phyloP scores from a whole-genome alignment of 1,140 invertebrate genomes.

The Trichogramma pretiosum region DNA sequence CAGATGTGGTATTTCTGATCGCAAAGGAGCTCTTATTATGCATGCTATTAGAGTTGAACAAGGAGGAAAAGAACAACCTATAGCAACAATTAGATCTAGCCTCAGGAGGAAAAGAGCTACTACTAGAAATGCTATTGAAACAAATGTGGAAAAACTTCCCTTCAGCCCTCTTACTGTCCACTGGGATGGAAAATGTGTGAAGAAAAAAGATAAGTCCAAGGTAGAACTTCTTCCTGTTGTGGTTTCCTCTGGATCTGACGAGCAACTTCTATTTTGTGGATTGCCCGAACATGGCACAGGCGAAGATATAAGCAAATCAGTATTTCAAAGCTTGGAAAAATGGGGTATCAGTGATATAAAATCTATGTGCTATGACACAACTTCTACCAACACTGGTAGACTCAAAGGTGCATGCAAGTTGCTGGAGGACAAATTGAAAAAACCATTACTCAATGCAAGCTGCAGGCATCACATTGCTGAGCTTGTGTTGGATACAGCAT shows the following conservation, averaged over 20 bases:
- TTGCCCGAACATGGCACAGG: neutral
- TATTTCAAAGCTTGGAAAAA: neutral
- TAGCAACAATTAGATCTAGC: neutral
- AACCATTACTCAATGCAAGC: neutral
- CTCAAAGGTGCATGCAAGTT: neutral
- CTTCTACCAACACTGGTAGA: neutral
- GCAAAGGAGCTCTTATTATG: neutral
- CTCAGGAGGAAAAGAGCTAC: neutral
- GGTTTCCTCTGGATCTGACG: no score
- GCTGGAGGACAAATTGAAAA: constrained; percentile 23
- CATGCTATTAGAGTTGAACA: neutral
- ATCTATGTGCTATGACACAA: neutral
- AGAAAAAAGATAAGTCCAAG: neutral
- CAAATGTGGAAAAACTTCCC: neutral
- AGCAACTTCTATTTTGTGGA: no score
- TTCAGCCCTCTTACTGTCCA: neutral
- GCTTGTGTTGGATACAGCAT: neutral
- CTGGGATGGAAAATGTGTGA: neutral
- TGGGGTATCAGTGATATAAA: neutral
- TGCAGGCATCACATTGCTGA: neutral
- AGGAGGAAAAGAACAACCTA: neutral
- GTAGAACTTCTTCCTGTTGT: no score
- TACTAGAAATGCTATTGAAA: neutral
- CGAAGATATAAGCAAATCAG: neutral
- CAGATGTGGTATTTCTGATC: neutral